Evolutionary conservation across 2,797 vertebrate genomes (phyloP), one percentile per base, ranked within the genome.

Genomic region (Anisognathus igniventris): DNA sequence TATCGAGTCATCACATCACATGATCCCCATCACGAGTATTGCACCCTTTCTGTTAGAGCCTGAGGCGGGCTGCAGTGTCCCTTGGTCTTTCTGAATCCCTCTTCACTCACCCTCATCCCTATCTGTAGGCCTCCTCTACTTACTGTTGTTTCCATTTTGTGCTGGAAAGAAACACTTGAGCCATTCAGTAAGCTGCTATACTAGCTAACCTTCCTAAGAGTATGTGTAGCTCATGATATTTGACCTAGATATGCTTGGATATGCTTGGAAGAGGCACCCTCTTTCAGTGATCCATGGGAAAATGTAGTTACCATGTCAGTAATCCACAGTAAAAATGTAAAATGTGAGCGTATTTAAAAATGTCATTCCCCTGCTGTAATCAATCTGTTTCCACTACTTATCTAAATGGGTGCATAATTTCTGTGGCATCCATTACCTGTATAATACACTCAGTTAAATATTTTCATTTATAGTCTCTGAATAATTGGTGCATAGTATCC

Each of bases 281-380:
- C 20, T 71, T 64, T 39, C 42, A 70, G 14, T 28, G 22, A 54
- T 25, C 33, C 56, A 35, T 12, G 10, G 56, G 33, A 57, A 35
- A 57, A 57, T 18, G 33, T 25, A 25, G 15, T 35, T 35, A 18
- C 15, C 56, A 25, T 17, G 28, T 64, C 42, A 37, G 58, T 57
- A 19, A 33, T 50, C 28, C 8, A 11, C 3, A 1, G 4, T 24
- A 28, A 47, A 84, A 81, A 68, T 14, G 14, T 37, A 61, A 84
- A 80, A 68, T 16, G 3, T 44, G 16, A 64, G 4, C 0, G 0
- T 35, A 65, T 67, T 45, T 23, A 0, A 56, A 88, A 84, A 50
- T 6, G 6, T 47, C 6, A 7, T 61, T 62, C 31, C 35, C 5
- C 30, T 74, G 6, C 35, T 57, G 7, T 2, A 7, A 40, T 60